These are phyloP conservation scores for Pelosia muscerda DNA, from an alignment of 2,888 invertebrate genomes.

Conservation along the genomic window DNA sequence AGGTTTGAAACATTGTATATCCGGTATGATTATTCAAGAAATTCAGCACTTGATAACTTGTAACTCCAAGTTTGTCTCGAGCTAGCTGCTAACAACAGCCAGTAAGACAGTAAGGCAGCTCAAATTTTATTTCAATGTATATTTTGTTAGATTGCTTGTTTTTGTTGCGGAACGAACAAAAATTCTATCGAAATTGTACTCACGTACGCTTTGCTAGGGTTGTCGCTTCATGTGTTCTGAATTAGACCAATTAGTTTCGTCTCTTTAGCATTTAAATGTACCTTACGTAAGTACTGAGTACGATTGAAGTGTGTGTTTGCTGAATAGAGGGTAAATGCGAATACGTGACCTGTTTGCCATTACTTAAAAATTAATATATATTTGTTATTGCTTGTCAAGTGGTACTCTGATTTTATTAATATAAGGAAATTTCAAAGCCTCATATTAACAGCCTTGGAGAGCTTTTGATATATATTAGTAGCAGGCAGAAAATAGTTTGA, in stretches of 20 bases:
- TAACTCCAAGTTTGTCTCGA: not conserved
- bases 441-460: too few relatives aligned
- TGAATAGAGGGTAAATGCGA: slow-evolving; percentile 2
- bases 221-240: slow-evolving; percentile 36
- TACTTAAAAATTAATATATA: not conserved
- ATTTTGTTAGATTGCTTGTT: slow-evolving; percentile 36
- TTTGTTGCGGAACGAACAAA: slow-evolving; percentile 40
- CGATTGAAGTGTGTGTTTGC: slow-evolving; percentile 1
- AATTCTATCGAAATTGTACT: slow-evolving; percentile 42
- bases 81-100: not conserved
- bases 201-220: slow-evolving; percentile 43
- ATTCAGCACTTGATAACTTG: not conserved
- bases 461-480: too few relatives aligned
- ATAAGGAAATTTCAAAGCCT: too few relatives aligned
- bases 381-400: not conserved
- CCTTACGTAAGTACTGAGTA: slow-evolving; percentile 12
- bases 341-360: not conserved
- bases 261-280: slow-evolving; percentile 24
- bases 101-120: slow-evolving; percentile 29
- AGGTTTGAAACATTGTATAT: not conserved
- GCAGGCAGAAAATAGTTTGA: too few relatives aligned
- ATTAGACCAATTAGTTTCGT: slow-evolving; percentile 46
- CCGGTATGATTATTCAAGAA: not conserved
- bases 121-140: slow-evolving; percentile 43
- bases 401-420: too few relatives aligned